Conservation (phyloP, 2,888 invertebrate genomes). For the Scaptomyza polygonia region DNA sequence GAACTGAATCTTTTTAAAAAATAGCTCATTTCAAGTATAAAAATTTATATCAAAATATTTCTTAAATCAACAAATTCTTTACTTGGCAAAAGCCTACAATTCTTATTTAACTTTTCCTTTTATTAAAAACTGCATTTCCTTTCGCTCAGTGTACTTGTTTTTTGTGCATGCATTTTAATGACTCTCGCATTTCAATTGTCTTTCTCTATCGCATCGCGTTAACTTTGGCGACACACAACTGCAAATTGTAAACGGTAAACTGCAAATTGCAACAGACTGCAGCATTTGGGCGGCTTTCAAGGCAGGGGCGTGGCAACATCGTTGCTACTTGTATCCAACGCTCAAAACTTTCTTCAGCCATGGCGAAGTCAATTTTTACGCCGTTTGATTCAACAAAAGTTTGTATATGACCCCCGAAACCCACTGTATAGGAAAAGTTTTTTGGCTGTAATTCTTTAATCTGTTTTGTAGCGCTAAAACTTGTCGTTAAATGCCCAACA, state of each 20-base stretch:
- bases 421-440: slow-evolving; percentile 22
- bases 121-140: not conserved
- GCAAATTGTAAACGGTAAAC: slow-evolving; percentile 25
- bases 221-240: slow-evolving; percentile 49
- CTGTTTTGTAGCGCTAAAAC: slow-evolving; percentile 63
- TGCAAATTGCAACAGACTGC: slow-evolving; percentile 40
- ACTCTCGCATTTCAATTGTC: slow-evolving; percentile 75
- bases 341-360: slow-evolving; percentile 54
- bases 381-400: slow-evolving; percentile 75
- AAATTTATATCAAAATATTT: not conserved
- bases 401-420: slow-evolving; percentile 56
- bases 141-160: slow-evolving; percentile 9
- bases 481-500: slow-evolving; percentile 29
- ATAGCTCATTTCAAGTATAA: too few relatives aligned
- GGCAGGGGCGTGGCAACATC: slow-evolving; percentile 53
- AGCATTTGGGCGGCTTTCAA: slow-evolving; percentile 42
- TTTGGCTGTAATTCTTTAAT: slow-evolving; percentile 49
- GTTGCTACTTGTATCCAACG: slow-evolving; percentile 46
- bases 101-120: not conserved
- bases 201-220: slow-evolving; percentile 30
- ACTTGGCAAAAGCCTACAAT: not conserved
- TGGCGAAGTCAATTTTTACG: slow-evolving; percentile 72
- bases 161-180: slow-evolving; percentile 74
- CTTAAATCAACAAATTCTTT: not conserved
- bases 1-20: too few relatives aligned